Base-by-base conservation (phyloP, 2,113 vertebrate species). In the Procavia capensis region DNA sequence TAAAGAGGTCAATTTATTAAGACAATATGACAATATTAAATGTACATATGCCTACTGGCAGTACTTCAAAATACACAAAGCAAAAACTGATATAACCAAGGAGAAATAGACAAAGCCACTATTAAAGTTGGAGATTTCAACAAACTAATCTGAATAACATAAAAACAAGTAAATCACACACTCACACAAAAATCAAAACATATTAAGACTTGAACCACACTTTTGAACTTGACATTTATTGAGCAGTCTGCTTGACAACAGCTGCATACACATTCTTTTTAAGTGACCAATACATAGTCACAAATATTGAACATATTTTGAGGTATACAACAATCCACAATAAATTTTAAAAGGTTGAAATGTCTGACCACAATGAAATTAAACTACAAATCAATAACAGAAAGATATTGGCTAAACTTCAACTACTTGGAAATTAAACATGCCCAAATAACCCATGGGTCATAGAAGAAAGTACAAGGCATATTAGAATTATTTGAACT, bases 391-490 rank as follows among this genome's bases (percentile, higher is more conserved):
- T 59, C 11, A 79, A 14, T 63, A 83, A 87, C 2, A 81, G n/a
- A 50, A 61, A 94, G 4, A n/a, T 66, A 45, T 45, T 80, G 61
- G 2, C 79, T 85, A 94, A 86, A 59, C 34, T 1, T 91, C 43
- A 91, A 36, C 29, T 79, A 72, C n/a, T 68, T 92, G 85, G 80
- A 89, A 95, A 90, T 34, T 70, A 72, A 95, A 59, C 43, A 72
- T 14, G 43, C 74, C 64, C 76, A 54, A 95, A 74, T 92, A 75
- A 84, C 17, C 43, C n/a, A 83, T 14, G 4, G 3, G 41, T 78
- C 72, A 89, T 88, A 76, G 63, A 88, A 85, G 50, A 95, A 91
- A 74, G 75, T 31, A 91, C 31, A 82, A 80, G 4, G 27, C 20
- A 66, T 88, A 64, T 66, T 66, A 88, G n/a, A 95, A 75, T 92